These are phyloP conservation scores for Sphaerodactylus townsendi DNA, from an alignment of 2,113 vertebrate species.

Conservation along the genomic window DNA sequence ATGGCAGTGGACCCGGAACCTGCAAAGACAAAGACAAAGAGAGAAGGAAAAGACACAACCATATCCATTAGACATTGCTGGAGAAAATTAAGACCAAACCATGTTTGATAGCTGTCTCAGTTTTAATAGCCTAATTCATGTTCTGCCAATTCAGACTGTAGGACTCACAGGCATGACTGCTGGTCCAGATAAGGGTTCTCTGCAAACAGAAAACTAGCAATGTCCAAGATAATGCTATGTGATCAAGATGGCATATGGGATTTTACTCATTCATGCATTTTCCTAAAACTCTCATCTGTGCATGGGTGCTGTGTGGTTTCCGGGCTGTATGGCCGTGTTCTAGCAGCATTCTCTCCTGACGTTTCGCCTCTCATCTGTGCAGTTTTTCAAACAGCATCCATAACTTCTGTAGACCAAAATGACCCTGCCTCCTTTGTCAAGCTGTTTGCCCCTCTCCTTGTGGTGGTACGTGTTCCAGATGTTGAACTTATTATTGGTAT, in stretches of 20 bases:
- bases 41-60: constrained; percentile 35
- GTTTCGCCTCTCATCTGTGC: too few species aligned
- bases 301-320: too few species aligned
- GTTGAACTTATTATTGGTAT: too few species aligned
- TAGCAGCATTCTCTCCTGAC: too few species aligned
- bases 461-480: too few species aligned
- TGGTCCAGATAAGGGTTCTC: background rate
- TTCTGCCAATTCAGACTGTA: background rate
- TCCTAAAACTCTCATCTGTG: too few species aligned
- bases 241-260: too few species aligned
- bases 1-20: constrained; percentile 96
- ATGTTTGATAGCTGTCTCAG: background rate
- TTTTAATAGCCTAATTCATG: background rate
- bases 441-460: background rate
- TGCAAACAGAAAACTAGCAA: background rate
- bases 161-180: background rate
- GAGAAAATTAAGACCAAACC: background rate
- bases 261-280: too few species aligned
- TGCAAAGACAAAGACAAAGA: constrained; percentile 57
- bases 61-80: constrained; percentile 22
- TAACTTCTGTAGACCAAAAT: too few species aligned
- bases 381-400: too few species aligned
- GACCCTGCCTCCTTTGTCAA: too few species aligned
- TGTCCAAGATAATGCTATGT: background rate
- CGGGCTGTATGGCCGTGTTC: too few species aligned